Evolutionary conservation across 2,113 vertebrate species (phyloP).

Genomic region (Chaenogobius annularis): DNA sequence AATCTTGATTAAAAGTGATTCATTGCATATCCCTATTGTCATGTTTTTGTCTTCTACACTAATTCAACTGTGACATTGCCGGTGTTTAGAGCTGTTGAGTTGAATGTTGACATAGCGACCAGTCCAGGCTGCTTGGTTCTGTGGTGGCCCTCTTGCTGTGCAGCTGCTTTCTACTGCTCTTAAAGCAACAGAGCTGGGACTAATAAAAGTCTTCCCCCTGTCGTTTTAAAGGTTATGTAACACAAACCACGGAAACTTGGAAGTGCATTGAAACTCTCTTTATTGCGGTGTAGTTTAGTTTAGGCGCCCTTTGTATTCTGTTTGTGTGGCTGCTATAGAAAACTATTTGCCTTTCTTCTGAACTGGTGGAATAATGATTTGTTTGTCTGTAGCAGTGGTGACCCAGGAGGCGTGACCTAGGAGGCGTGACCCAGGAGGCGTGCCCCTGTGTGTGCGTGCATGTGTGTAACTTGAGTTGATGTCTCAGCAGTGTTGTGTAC

Average conservation of each 20-base stretch:
- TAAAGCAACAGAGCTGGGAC: slow-evolving; percentile 12
- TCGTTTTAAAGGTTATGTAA: neutral
- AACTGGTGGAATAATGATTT: slow-evolving; percentile 46
- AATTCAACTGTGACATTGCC: slow-evolving; percentile 12
- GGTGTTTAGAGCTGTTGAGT: slow-evolving; percentile 19
- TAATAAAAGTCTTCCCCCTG: neutral
- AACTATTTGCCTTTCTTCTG: slow-evolving; percentile 30
- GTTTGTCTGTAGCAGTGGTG: slow-evolving; percentile 40
- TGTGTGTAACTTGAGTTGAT: slow-evolving; percentile 15
- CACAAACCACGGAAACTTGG: slow-evolving; percentile 9
- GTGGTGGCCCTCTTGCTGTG: slow-evolving; percentile 29
- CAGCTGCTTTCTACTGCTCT: slow-evolving; percentile 58
- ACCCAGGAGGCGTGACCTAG: slow-evolving; percentile 10
- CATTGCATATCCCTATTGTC: neutral
- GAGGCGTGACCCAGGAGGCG: slow-evolving; percentile 17
- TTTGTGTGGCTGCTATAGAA: slow-evolving; percentile 30
- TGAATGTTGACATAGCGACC: slow-evolving; percentile 59
- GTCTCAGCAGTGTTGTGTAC: slow-evolving; percentile 16
- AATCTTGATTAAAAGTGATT: too few relatives aligned
- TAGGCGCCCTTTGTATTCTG: neutral
- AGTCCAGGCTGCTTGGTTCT: slow-evolving; percentile 50
- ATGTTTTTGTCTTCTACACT: neutral
- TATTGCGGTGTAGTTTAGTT: neutral
- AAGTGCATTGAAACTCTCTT: neutral
- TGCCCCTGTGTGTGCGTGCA: slow-evolving; percentile 13